A percentile compares a stretch with the other conserved stretches of the same genome.
Conservation (phyloP, 2,113 vertebrate genomes). For the Pomatostomus ruficeps region DNA sequence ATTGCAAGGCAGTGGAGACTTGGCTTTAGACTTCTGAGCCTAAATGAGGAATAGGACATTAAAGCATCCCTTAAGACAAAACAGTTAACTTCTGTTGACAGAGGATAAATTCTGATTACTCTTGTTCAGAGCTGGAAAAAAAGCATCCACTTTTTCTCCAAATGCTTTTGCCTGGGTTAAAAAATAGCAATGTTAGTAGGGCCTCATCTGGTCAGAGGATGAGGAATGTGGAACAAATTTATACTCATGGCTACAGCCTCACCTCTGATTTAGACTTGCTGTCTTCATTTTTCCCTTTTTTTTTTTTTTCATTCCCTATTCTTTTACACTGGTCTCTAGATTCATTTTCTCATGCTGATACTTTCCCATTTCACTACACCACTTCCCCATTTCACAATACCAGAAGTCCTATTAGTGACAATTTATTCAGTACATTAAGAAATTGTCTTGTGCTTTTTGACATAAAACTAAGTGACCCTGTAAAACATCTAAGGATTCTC, state of each 20-base stretch:
- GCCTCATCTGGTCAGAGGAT: background rate
- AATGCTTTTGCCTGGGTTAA: background rate
- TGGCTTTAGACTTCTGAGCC: background rate
- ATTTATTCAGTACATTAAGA: constrained; percentile 1
- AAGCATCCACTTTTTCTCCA: background rate
- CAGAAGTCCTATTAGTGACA: background rate
- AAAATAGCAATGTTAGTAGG: background rate
- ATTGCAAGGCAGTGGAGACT: background rate
- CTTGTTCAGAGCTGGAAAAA: background rate
- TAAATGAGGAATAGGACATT: background rate
- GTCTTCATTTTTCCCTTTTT: background rate
- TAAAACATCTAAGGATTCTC: background rate
- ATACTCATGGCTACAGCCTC: background rate
- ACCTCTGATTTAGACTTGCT: background rate
- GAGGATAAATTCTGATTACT: background rate
- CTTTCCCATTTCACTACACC: background rate
- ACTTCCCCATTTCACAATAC: background rate
- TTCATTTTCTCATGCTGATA: constrained; percentile 26
- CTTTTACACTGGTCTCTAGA: background rate
- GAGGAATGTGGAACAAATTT: background rate
- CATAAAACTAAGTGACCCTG: constrained; percentile 14
- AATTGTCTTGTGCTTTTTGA: background rate
- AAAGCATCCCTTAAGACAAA: background rate
- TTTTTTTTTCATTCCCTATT: constrained; percentile 35
- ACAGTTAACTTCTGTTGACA: background rate